Conservation (phyloP, 2,113 vertebrate genomes). For the Dinomys branickii region DNA sequence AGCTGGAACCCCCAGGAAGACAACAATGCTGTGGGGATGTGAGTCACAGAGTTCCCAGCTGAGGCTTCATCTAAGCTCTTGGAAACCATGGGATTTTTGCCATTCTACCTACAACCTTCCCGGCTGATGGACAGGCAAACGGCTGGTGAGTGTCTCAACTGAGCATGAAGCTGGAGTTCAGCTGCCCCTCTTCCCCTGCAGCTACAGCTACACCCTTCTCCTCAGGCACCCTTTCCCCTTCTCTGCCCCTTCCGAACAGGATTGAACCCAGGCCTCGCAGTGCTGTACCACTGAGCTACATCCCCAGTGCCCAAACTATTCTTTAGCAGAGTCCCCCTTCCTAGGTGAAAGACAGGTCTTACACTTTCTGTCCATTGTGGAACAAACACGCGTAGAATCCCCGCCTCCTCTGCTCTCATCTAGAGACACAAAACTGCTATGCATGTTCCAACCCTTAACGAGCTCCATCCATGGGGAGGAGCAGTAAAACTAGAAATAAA, state of each 20-base stretch:
- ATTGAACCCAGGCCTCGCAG: neutral
- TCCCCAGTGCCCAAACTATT: neutral
- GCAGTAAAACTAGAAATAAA: neutral
- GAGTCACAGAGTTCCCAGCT: neutral
- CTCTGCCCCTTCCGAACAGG: neutral
- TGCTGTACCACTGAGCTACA: neutral
- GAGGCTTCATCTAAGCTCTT: neutral
- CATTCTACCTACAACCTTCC: neutral
- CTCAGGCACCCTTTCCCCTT: neutral
- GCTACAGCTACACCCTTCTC: neutral
- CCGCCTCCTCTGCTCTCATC: neutral
- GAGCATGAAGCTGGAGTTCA: neutral
- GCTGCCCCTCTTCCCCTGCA: fast-evolving
- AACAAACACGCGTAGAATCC: neutral
- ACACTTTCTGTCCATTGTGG: neutral
- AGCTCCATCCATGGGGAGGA: neutral
- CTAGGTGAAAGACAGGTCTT: neutral
- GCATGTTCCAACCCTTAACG: neutral
- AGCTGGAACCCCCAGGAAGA: neutral
- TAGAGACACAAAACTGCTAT: fast-evolving
- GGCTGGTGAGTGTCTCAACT: fast-evolving
- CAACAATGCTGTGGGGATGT: neutral
- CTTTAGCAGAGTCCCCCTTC: neutral
- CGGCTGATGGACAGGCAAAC: neutral
- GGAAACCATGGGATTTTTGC: neutral